These are phyloP conservation scores for Agrenia bidenticulata DNA, from an alignment of 2,888 invertebrate species.

Conservation along the genomic window DNA sequence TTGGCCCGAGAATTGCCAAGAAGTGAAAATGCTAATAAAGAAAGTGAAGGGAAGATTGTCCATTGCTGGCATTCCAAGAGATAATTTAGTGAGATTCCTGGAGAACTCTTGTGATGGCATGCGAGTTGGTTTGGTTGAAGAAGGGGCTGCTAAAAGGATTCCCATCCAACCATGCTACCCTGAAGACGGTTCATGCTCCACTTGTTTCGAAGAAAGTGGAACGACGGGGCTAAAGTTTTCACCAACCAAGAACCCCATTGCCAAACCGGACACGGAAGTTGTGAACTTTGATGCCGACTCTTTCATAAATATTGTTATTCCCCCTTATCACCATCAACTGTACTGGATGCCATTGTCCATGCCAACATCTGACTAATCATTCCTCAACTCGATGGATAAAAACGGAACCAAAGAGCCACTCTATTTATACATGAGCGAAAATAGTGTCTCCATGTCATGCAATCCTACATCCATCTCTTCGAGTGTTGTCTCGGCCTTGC, in stretches of 20 bases:
- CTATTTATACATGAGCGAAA: no score
- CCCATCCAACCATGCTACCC: conserved; percentile 41
- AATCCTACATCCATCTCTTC: no score
- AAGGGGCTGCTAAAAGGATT: conserved; percentile 41
- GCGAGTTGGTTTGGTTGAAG: conserved; percentile 9
- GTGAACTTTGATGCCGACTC: conserved; percentile 51
- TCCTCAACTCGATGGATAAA: background rate
- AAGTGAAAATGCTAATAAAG: conserved; percentile 42
- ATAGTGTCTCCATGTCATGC: no score
- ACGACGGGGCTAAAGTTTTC: background rate
- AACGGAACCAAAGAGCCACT: background rate
- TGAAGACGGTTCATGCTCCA: conserved; percentile 47
- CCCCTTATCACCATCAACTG: background rate
- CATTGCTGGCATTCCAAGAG: conserved; percentile 37
- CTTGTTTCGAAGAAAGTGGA: conserved; percentile 24
- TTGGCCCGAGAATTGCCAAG: conserved; percentile 1
- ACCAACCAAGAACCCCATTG: background rate
- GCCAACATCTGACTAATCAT: conserved; percentile 8
- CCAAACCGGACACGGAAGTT: conserved; percentile 49
- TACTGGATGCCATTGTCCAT: conserved; percentile 3
- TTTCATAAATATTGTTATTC: conserved; percentile 41
- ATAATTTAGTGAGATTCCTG: conserved; percentile 53
- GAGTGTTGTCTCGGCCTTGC: no score
- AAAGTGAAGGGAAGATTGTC: conserved; percentile 32
- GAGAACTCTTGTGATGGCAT: conserved; percentile 30